These are phyloP conservation scores for Meda fulgida DNA, from an alignment of 2,797 vertebrate genomes.

Conservation along the genomic window DNA sequence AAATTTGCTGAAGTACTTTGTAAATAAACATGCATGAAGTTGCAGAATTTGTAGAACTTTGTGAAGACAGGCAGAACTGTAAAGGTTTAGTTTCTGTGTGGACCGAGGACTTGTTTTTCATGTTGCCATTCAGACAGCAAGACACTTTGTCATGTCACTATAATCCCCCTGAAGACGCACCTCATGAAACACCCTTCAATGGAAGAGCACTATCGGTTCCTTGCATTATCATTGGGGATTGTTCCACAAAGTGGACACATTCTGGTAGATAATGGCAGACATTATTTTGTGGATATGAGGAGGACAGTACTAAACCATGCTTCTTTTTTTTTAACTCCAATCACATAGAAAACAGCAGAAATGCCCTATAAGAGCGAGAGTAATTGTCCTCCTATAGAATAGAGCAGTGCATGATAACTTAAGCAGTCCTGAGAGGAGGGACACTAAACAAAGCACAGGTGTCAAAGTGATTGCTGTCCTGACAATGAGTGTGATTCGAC, in stretches of 20 bases:
- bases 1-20: not conserved
- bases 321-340: not conserved
- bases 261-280: not conserved
- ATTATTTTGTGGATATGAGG: not conserved
- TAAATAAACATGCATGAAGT: not conserved
- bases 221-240: not conserved
- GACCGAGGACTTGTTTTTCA: not conserved
- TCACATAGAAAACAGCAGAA: not conserved
- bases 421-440: not conserved
- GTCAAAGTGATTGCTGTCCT: not conserved
- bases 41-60: not conserved
- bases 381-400: not conserved
- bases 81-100: not conserved
- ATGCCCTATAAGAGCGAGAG: not conserved
- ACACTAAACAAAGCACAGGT: slow-evolving; percentile 12
- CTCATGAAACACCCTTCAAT: slow-evolving; percentile 7
- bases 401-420: slow-evolving; percentile 14
- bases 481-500: not conserved
- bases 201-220: not conserved
- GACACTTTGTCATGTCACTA: slow-evolving; percentile 46
- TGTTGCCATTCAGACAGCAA: not conserved
- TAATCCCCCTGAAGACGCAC: slow-evolving; percentile 46
- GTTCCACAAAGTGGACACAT: not conserved
- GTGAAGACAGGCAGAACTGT: not conserved
- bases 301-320: not conserved